A percentile compares a stretch with the other conserved stretches of the same genome.
Evolutionary conservation across 2,113 vertebrate species (phyloP).

Genomic region (Microtus oregoni): DNA sequence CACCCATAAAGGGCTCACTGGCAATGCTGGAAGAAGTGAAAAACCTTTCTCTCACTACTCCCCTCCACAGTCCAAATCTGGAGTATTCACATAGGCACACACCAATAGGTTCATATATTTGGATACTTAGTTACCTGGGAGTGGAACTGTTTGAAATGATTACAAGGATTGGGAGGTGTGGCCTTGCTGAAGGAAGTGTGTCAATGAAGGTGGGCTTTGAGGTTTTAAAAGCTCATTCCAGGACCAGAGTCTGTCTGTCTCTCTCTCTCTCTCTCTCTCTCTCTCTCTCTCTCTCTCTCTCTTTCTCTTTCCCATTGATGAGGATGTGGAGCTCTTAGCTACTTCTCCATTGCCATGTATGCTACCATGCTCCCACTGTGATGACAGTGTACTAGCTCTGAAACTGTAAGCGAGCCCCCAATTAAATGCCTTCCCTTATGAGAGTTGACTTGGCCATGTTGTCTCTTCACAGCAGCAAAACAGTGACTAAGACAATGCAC

Average conservation of each 20-base stretch:
- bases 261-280: background rate
- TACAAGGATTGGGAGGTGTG: background rate
- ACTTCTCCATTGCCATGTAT: background rate
- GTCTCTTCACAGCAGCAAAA: background rate
- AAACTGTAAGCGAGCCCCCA: background rate
- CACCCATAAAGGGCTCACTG: accelerated
- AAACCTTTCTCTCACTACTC: accelerated
- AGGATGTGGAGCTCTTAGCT: background rate
- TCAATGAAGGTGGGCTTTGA: background rate
- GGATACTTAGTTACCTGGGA: background rate
- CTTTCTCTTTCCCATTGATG: background rate
- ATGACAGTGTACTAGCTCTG: background rate
- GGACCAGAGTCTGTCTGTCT: background rate
- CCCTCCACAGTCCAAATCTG: background rate
- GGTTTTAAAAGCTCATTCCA: background rate
- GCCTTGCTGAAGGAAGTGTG: background rate
- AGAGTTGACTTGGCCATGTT: background rate
- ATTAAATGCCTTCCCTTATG: background rate
- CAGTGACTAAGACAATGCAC: background rate
- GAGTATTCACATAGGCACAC: background rate
- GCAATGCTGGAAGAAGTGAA: accelerated
- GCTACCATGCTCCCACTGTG: background rate
- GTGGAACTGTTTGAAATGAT: background rate
- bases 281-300: background rate
- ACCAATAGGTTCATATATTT: background rate